A percentile compares a stretch with the other conserved stretches of the same genome.
phyloP scores from a whole-genome alignment of 2,888 invertebrate genomes.

The Drosophila fulvimacula region DNA sequence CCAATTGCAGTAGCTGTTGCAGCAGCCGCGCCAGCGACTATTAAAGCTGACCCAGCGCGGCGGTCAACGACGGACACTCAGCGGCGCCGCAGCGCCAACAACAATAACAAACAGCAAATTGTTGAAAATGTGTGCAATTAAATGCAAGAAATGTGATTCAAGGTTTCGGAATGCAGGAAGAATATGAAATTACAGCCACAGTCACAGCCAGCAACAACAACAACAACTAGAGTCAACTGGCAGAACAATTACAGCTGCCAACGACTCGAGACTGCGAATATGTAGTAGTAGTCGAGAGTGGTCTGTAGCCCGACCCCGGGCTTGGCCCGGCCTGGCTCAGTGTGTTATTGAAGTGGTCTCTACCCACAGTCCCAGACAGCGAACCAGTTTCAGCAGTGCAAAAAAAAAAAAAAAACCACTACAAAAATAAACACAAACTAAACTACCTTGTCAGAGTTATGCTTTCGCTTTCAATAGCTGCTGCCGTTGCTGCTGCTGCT shows the following conservation, averaged over 20 bases:
- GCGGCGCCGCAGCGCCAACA: conserved; percentile 47
- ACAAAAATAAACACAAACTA: conserved; percentile 70
- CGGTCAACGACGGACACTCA: conserved; percentile 74
- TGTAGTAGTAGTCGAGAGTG: conserved; percentile 27
- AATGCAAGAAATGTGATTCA: conserved; percentile 84
- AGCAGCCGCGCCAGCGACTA: conserved; percentile 38
- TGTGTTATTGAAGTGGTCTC: conserved; percentile 76
- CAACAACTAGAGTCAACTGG: conserved; percentile 24
- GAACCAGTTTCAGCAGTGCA: conserved; percentile 77
- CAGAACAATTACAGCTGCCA: conserved; percentile 63
- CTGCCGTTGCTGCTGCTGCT: conserved; percentile 21
- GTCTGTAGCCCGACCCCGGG: conserved; percentile 15
- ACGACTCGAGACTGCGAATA: conserved; percentile 26
- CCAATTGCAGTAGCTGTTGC: conserved; percentile 11
- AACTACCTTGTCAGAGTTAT: conserved; percentile 83
- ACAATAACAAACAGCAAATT: conserved; percentile 9
- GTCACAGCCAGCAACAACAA: conserved; percentile 1
- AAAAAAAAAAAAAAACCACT: conserved; percentile 49
- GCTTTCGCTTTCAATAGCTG: conserved; percentile 83
- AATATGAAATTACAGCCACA: conserved; percentile 80
- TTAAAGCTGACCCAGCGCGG: conserved; percentile 77
- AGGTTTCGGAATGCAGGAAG: conserved; percentile 85
- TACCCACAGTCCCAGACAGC: conserved; percentile 74
- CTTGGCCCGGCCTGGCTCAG: conserved; percentile 25
- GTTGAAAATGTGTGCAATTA: conserved; percentile 67